Evolutionary conservation across 2,888 invertebrate species (phyloP), one percentile per base, ranked within the genome.

Genomic region (Aphrophora alni): DNA sequence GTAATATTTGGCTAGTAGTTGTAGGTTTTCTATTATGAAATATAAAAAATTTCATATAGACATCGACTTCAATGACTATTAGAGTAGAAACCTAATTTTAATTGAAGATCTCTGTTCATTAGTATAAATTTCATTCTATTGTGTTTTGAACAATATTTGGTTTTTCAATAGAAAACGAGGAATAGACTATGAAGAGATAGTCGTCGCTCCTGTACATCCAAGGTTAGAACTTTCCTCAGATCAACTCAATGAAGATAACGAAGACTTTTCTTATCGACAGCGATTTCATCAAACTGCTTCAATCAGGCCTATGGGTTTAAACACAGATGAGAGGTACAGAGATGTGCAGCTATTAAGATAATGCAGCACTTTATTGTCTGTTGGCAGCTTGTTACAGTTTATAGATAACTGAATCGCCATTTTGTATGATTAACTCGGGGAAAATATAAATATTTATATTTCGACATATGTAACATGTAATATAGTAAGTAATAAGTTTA

Each of bases 231-330:
- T 97, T 44, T 93, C 93, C 84, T 94, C 96, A 78, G 93, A 97
- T 82, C 95, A 98, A 87, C 89, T 98, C 77, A 98, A 97, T 84
- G 97, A 98, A 87, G 97, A 97, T 87, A 98, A 98, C 88, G 95
- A 95, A 88, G 98, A 98, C 89, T 98, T 98, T 89, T 94, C 97
- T 12, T 95, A 95, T 80, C 92, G 98, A 84, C 93, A 96, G 85
- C 93, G 97, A 84, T 98, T 98, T 89, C 98, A 98, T 89, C 97
- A 97, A 88, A 95, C 96, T 38, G 93, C 95, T 0, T 93, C 95
- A 5, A 92, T 96, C 51, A 94, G 94, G 84, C 82, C 84, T 5
- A 76, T 80, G 26, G 70, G 80, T 8, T 81, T 80, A 74, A 75
- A 82, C 38, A 78, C 81, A 38, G 83, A 84, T 21, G 79, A 72